Evolutionary conservation across 1,140 invertebrate genomes (phyloP), one percentile per base, ranked within the genome.

Genomic region (Stratiolaelaps scimitus): DNA sequence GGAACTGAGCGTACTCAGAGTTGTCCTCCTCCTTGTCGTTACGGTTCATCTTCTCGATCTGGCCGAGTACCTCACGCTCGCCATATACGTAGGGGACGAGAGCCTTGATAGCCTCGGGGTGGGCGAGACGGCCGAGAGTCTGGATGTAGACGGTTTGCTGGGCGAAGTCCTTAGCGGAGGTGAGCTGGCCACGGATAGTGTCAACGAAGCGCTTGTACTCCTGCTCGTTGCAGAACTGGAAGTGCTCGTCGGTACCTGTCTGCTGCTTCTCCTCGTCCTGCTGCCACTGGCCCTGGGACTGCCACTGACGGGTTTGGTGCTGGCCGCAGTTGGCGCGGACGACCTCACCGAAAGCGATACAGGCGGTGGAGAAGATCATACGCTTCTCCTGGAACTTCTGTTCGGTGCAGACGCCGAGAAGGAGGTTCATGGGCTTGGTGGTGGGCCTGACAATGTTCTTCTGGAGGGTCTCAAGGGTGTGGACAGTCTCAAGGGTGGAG

Each of bases 101-200:
- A 26, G 53, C 53, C 53, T 17, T 34, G 53, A 60, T 34, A 10
- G 53, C 53, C 53, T 60, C 34, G 23, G 53, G 53, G 53, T 60
- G 53, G 20, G 53, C 15, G 53, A 60, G 53, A 60, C 53, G 53
- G 34, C 53, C 53, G 53, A 60, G 53, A 10, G 53, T 60, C 53
- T 60, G 53, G 53, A 60, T 60, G 53, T 20, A 60, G 15, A 60
- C 34, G 53, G 15, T 26, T 23, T 19, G 53, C 53, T 60, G 53
- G 15, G 53, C 10, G 53, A 60, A 60, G 53, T 26, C 10, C 53
- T 26, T 60, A 34, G 53, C 53, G 20, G 53, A 60, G 23, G 26
- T 26, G 15, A 60, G 23, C 34, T 60, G n/a, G 10, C 4, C 17
- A 34, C 53, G 53, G 53, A 60, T 26, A 60, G 53, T 23, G 6